These are phyloP conservation scores for Drusus annulatus DNA, from an alignment of 1,140 invertebrate genomes.

Conservation along the genomic window DNA sequence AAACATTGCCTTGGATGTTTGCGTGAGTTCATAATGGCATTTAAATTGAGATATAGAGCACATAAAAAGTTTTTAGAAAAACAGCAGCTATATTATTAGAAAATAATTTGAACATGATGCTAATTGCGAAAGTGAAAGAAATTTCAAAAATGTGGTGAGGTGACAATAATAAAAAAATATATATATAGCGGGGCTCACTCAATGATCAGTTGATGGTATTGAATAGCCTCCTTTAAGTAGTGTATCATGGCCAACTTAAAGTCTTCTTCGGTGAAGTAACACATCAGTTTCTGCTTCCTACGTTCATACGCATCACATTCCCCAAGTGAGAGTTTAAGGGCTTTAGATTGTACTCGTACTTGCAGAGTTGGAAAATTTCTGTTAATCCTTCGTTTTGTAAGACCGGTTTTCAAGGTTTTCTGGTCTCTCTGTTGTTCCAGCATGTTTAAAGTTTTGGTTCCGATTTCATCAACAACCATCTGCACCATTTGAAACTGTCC, in stretches of 20 bases:
- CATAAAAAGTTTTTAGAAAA: too few species aligned
- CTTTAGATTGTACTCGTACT: too few species aligned
- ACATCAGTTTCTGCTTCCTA: slow-evolving; percentile 38
- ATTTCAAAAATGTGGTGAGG: too few species aligned
- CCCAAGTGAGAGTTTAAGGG: neutral
- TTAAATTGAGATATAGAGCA: too few species aligned
- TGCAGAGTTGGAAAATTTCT: neutral
- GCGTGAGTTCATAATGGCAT: too few species aligned
- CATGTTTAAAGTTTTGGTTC: slow-evolving; percentile 34
- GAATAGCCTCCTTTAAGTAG: slow-evolving; percentile 44
- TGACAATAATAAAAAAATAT: too few species aligned
- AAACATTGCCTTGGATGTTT: too few species aligned
- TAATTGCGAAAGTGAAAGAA: too few species aligned
- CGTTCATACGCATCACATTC: slow-evolving; percentile 9
- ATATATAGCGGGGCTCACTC: slow-evolving; percentile 28
- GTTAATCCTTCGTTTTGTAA: neutral
- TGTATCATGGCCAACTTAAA: slow-evolving; percentile 38
- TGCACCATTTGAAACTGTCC: slow-evolving; percentile 52
- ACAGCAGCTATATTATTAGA: too few species aligned
- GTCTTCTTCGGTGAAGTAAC: slow-evolving; percentile 46
- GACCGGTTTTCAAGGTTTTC: neutral
- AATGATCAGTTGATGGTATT: slow-evolving; percentile 50
- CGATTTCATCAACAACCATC: slow-evolving; percentile 40
- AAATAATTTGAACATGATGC: too few species aligned
- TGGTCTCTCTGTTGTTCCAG: neutral